These are phyloP conservation scores for Ia io DNA, from an alignment of 2,113 vertebrate genomes.

Conservation along the genomic window DNA sequence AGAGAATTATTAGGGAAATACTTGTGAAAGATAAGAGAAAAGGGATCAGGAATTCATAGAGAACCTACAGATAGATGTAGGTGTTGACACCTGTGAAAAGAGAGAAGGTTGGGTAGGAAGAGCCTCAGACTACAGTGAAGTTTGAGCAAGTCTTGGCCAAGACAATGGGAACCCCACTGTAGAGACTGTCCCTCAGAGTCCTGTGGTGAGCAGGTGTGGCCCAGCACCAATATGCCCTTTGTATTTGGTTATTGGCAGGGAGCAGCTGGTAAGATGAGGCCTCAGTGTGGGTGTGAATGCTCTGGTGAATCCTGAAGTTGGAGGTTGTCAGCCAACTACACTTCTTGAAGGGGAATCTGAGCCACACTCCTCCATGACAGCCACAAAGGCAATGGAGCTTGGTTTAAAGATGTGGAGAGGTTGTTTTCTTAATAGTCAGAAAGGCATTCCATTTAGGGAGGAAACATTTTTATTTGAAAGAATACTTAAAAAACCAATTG, in stretches of 20 bases:
- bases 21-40: background rate
- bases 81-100: background rate
- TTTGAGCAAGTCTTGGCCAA: background rate
- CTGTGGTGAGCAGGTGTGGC: too few species aligned
- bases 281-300: background rate
- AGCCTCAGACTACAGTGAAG: background rate
- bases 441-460: background rate
- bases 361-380: background rate
- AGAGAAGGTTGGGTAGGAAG: background rate
- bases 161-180: background rate
- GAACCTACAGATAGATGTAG: background rate
- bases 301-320: background rate
- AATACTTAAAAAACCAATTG: background rate
- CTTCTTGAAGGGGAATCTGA: background rate
- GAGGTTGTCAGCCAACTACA: background rate
- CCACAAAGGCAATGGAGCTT: background rate
- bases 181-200: background rate
- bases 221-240: fast-evolving
- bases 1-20: slow-evolving; percentile 15
- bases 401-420: background rate
- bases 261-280: background rate
- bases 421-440: background rate
- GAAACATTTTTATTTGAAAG: background rate
- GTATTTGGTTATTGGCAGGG: background rate
- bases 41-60: background rate